A percentile compares a stretch with the other conserved stretches of the same genome.
Conservation (phyloP, 2,797 vertebrate species). For the Aeoliscus strigatus region DNA sequence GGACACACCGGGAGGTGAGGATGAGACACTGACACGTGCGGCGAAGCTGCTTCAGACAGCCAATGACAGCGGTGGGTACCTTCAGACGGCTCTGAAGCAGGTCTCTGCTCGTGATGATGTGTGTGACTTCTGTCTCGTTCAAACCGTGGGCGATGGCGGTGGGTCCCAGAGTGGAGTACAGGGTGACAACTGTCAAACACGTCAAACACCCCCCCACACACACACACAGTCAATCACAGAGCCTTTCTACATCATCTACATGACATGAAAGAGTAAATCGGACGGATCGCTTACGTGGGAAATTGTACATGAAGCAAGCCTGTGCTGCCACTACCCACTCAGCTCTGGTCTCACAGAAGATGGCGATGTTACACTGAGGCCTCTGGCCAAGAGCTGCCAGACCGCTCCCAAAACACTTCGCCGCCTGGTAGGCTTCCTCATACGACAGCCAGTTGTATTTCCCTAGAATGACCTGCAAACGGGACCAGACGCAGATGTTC, state of each 20-base stretch:
- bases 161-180: constrained; percentile 91
- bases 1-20: constrained; percentile 8
- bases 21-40: too few relatives aligned
- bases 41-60: too few relatives aligned
- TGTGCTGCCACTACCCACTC: constrained; percentile 94
- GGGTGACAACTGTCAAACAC: constrained; percentile 85
- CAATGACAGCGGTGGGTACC: constrained; percentile 74
- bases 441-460: constrained; percentile 92
- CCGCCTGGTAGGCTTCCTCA: constrained; percentile 80
- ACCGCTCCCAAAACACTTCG: constrained; percentile 87
- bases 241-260: too few relatives aligned
- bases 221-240: too few relatives aligned
- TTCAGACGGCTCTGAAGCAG: constrained; percentile 89
- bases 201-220: too few relatives aligned
- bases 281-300: constrained; percentile 87
- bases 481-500: neutral
- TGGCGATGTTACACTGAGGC: constrained; percentile 89
- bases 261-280: too few relatives aligned
- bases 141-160: constrained; percentile 90
- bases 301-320: constrained; percentile 98
- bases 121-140: constrained; percentile 94
- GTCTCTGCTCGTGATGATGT: constrained; percentile 97
- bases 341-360: constrained; percentile 95
- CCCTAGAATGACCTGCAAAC: constrained; percentile 88
- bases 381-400: constrained; percentile 87